Evolutionary conservation across 2,113 vertebrate species (phyloP).

Genomic region (Castor canadensis): DNA sequence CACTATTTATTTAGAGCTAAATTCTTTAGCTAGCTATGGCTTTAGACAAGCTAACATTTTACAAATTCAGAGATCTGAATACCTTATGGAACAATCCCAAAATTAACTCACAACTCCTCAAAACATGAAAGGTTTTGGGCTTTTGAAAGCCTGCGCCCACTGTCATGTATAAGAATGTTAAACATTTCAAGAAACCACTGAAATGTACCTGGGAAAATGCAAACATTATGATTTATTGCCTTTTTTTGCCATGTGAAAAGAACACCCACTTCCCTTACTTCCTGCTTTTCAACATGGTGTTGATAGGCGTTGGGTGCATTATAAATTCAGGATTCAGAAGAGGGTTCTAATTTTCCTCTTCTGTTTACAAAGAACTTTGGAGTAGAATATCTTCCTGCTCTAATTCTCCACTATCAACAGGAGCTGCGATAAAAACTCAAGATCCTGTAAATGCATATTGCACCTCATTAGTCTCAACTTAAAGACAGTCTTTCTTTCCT

Average conservation of each 20-base stretch:
- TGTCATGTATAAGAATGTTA: not conserved
- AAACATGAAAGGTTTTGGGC: not conserved
- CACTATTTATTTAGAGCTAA: not conserved
- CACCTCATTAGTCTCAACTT: constrained; percentile 81
- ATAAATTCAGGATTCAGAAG: constrained; percentile 72
- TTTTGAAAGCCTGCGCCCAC: not conserved
- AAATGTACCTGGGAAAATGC: not conserved
- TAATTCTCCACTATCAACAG: constrained; percentile 78
- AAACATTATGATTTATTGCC: not conserved
- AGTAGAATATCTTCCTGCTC: constrained; percentile 77
- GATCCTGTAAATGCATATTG: constrained; percentile 81
- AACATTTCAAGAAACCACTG: not conserved
- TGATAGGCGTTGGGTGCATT: constrained; percentile 56
- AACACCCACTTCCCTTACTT: not conserved
- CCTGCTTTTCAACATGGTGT: not conserved
- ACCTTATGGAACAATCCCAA: not conserved
- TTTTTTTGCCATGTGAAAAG: not conserved
- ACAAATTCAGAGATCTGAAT: not conserved
- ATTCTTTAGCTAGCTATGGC: not conserved
- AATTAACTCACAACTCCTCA: not conserved
- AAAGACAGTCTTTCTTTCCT: constrained; percentile 78
- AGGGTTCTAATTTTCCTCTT: constrained; percentile 76
- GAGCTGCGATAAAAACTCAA: constrained; percentile 81
- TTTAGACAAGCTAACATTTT: constrained; percentile 13
- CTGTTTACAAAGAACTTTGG: constrained; percentile 75